Evolutionary conservation across 2,888 invertebrate genomes (phyloP).

Genomic region (Hirtodrosophila trivittata): DNA sequence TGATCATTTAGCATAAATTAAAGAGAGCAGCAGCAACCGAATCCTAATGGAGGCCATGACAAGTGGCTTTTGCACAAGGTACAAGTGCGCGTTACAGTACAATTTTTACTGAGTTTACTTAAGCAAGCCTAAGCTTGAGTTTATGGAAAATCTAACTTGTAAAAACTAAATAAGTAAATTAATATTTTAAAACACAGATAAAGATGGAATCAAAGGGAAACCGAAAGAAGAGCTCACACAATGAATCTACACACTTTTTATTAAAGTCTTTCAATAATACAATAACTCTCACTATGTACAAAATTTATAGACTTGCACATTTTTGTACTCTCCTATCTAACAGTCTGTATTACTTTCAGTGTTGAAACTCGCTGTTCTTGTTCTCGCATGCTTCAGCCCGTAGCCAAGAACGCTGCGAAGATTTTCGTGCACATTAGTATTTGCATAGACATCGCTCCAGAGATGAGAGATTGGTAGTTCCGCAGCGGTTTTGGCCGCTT

Average conservation of each 20-base stretch:
- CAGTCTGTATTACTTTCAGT: too few species aligned
- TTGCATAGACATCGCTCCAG: constrained; percentile 89
- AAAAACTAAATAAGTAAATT: too few species aligned
- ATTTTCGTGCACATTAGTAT: constrained; percentile 85
- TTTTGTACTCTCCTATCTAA: too few species aligned
- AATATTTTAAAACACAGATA: too few species aligned
- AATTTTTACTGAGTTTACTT: constrained; percentile 1
- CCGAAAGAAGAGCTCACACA: too few species aligned
- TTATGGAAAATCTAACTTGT: too few species aligned
- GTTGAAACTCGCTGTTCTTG: neutral
- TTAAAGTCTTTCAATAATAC: too few species aligned
- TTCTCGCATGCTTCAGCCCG: constrained; percentile 23
- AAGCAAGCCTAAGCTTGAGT: too few species aligned
- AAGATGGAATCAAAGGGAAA: too few species aligned
- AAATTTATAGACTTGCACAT: too few species aligned
- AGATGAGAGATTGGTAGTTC: constrained; percentile 91
- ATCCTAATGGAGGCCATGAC: constrained; percentile 62
- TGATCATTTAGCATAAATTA: constrained; percentile 75
- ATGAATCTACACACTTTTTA: too few species aligned
- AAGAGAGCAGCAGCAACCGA: constrained; percentile 36
- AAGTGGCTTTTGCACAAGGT: constrained; percentile 9
- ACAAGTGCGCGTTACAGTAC: neutral
- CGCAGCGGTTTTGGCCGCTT: constrained; percentile 88
- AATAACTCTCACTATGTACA: too few species aligned
- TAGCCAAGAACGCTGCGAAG: constrained; percentile 85